phyloP scores from a whole-genome alignment of 2,888 invertebrate genomes.

The Neuroscelio doddi region DNA sequence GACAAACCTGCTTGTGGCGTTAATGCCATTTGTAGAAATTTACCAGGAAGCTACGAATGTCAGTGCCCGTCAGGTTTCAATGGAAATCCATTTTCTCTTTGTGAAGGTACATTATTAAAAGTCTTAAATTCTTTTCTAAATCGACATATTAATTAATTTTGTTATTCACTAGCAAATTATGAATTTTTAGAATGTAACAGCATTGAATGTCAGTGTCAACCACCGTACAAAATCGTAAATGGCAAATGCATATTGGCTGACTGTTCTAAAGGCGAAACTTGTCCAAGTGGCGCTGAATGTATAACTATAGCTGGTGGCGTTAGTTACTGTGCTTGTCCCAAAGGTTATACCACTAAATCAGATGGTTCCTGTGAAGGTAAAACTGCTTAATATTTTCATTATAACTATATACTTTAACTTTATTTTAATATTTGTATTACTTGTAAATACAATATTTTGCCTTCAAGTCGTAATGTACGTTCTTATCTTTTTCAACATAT shows the following conservation, averaged over 20 bases:
- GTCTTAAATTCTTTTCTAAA: too few relatives aligned
- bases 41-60: conserved; percentile 95
- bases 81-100: conserved; percentile 91
- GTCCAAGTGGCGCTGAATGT: conserved; percentile 91
- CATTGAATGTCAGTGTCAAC: conserved; percentile 88
- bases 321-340: conserved; percentile 94
- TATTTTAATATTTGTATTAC: too few relatives aligned
- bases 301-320: conserved; percentile 91
- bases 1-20: conserved; percentile 88
- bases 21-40: conserved; percentile 92
- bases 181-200: conserved; percentile 86
- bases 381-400: too few relatives aligned
- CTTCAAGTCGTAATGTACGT: too few relatives aligned
- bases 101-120: conserved; percentile 77
- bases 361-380: conserved; percentile 85
- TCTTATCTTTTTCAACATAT: too few relatives aligned
- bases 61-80: conserved; percentile 91
- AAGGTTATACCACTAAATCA: conserved; percentile 83
- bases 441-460: too few relatives aligned
- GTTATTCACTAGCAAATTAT: too few relatives aligned
- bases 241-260: conserved; percentile 90
- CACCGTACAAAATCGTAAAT: conserved; percentile 88
- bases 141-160: background rate
- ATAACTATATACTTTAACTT: too few relatives aligned
- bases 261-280: conserved; percentile 85